Conservation (phyloP, 2,888 invertebrate species). For the Pemphredon lugubris region DNA sequence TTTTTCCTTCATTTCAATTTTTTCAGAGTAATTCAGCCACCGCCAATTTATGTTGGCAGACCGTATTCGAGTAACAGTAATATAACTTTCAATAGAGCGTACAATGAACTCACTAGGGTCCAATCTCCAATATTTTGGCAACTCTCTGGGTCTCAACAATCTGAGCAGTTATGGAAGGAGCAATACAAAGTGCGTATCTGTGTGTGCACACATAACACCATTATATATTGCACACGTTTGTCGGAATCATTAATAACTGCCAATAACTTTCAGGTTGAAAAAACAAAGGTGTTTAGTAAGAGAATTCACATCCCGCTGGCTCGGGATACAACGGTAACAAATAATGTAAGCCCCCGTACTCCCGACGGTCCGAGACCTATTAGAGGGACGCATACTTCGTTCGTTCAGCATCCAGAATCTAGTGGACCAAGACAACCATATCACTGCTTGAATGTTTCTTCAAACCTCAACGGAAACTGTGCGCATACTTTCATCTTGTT, state of each 20-base stretch:
- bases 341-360: conserved; percentile 62
- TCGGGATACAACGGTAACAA: conserved; percentile 62
- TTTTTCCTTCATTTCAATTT: conserved; percentile 14
- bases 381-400: conserved; percentile 72
- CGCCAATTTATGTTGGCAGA: conserved; percentile 72
- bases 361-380: conserved; percentile 76
- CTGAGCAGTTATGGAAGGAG: conserved; percentile 70
- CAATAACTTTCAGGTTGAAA: conserved; percentile 61
- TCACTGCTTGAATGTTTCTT: conserved; percentile 61
- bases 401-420: conserved; percentile 69
- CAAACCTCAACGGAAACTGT: conserved; percentile 66
- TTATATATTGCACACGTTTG: background rate
- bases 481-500: conserved; percentile 5
- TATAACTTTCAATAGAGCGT: conserved; percentile 70
- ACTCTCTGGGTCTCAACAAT: conserved; percentile 64
- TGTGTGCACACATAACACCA: too few relatives aligned
- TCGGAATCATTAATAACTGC: background rate
- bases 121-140: conserved; percentile 75
- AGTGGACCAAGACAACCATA: conserved; percentile 61
- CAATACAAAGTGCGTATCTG: conserved; percentile 60
- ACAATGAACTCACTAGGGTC: conserved; percentile 71
- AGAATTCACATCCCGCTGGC: conserved; percentile 69
- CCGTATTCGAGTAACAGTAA: conserved; percentile 72
- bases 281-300: conserved; percentile 66
- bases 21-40: conserved; percentile 71